Evolutionary conservation across 2,888 invertebrate species (phyloP).

Genomic region (Ennomos erosarius): DNA sequence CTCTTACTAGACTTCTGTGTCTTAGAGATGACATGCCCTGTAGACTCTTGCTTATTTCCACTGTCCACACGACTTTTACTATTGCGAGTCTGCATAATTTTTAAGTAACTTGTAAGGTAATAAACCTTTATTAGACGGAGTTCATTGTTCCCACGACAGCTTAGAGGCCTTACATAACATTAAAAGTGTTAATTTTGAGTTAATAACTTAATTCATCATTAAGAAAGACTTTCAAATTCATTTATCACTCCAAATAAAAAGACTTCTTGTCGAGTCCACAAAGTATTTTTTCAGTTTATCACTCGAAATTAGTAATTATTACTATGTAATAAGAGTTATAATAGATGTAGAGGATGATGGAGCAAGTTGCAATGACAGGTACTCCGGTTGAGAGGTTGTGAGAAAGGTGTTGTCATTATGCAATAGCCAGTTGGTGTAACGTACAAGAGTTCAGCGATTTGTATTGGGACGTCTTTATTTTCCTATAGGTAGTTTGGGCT

Average conservation of each 20-base stretch:
- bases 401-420: conserved; percentile 30
- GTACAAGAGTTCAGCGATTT: conserved; percentile 27
- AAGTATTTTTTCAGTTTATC: background rate
- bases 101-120: too few species aligned
- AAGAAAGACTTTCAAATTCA: conserved; percentile 18
- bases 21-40: too few species aligned
- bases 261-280: conserved; percentile 8
- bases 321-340: conserved; percentile 10
- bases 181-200: conserved; percentile 10
- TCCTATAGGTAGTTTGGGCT: too few species aligned
- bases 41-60: too few species aligned
- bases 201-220: conserved; percentile 18
- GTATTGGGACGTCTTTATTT: background rate
- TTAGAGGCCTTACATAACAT: background rate
- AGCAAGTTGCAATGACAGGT: conserved; percentile 7
- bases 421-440: conserved; percentile 36
- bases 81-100: too few species aligned
- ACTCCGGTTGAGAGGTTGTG: conserved; percentile 23
- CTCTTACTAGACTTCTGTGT: too few species aligned
- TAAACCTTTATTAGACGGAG: too few species aligned
- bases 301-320: conserved; percentile 10
- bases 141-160: background rate
- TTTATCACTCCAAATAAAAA: conserved; percentile 13
- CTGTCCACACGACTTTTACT: too few species aligned
- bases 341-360: conserved; percentile 1